Base-by-base conservation (phyloP, 2,888 invertebrate species). In the Macropis europaea region DNA sequence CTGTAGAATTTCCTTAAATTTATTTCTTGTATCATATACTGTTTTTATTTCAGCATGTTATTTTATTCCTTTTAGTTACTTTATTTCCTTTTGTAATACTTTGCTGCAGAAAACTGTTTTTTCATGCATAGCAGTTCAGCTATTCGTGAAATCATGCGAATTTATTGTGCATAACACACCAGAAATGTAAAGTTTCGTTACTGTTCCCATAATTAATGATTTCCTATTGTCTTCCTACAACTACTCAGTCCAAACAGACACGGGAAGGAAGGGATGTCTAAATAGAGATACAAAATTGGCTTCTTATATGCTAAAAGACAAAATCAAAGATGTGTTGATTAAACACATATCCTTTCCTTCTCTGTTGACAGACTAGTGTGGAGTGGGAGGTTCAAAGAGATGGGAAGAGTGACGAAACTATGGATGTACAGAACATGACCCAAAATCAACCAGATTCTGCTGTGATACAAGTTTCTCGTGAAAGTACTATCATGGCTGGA, bases 361-460 rank as follows among this genome's bases (percentile, higher is more conserved):
- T 93, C 92, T 93, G 93, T 93, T 93, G 92, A 92, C 93, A 93
- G 93, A 93, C 90, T 84, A 90, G 87, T 89, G 82, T 88, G 89
- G 90, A 91, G 90, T 91, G 91, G 91, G 91, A 91, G 87, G 81
- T 86, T 84, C 86, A 84, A 70, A 90, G 90, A 88, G 90, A 89
- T 88, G 84, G 89, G 88, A 89, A 88, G 86, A 87, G 86, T 87
- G 90, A 90, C 87, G 87, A 90, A 86, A 88, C 86, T 83, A 82
- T 84, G 86, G 88, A 86, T 84, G 81, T 82, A 77, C 83, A 83
- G 84, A 82, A 82, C 81, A 79, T 84, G 82, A 78, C 83, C 77
- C 76, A 83, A 81, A 81, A 82, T 84, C 79, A 78, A 82, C 80
- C 80, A 83, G 82, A 82, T 83, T 79, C 82, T 71, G 60, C 84